Base-by-base conservation (phyloP, 2,797 vertebrate species). In the Loris lydekkerianus region DNA sequence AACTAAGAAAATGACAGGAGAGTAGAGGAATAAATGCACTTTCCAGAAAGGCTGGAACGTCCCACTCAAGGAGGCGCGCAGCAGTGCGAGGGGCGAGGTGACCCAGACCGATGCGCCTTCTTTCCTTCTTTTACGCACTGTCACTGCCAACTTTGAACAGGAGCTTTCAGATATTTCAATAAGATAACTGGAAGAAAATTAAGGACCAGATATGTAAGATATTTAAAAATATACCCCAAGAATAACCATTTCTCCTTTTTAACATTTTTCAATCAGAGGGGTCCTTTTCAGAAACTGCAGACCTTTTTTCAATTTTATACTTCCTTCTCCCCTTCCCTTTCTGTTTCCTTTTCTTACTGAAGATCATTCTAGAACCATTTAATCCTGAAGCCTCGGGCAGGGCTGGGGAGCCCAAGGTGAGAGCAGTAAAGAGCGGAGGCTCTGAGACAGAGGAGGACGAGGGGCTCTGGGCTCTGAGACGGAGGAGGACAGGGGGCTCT, bases 331-430 rank as follows among this genome's bases (percentile, higher is more conserved):
- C 49, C 31, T 94, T 43, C 29, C 43, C 60, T 49, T 31, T n/a
- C 18, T 7, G 4, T 92, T 63, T 80, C 31, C 31, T 93, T 80
- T 70, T 49, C 58, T 83, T 75, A 13, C 40, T 89, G 49, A 93
- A 63, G 76, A 34, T 10, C 10, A 63, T 56, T 92, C 31, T 27
- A 84, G 31, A 80, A 46, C 21, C 70, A 25, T 31, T 82, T 37
- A 73, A 18, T 61, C 20, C 60, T 63, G 34, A 61, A 75, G 58
- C 10, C 58, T 43, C 15, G 18, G 31, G 18, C n/a, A 18, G 31
- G 8, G 40, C 34, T 7, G 31, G 86, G 76, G 67, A 77, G 49
- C 15, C 8, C 25, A 72, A 29, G 61, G 20, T 27, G 53, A 70
- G 18, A 17, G 5, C 65, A 10, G 31, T 7, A 23, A 31, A 15